phyloP scores from a whole-genome alignment of 2,113 vertebrate genomes.

The Felis chaus region DNA sequence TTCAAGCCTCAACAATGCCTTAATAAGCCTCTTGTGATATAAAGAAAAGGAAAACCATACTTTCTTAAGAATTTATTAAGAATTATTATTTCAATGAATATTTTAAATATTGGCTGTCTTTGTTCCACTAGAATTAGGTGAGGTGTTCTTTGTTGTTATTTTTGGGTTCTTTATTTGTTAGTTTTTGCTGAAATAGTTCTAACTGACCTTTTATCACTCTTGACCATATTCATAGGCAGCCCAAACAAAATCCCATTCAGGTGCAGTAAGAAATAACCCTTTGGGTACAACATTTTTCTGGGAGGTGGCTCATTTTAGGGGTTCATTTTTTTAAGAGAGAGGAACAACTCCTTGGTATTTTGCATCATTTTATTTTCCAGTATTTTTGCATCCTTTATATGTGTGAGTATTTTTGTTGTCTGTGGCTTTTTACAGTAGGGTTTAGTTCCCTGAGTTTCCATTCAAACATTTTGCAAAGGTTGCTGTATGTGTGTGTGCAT shows the following conservation, averaged over 20 bases:
- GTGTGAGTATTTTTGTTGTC: not conserved
- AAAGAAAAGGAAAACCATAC: not conserved
- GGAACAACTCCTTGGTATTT: not conserved
- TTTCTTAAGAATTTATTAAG: not conserved
- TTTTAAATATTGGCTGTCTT: not conserved
- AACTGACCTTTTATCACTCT: not conserved
- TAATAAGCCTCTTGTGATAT: not conserved
- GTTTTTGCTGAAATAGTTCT: not conserved
- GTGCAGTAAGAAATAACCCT: not conserved
- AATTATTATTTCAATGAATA: not conserved
- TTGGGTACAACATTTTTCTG: not conserved
- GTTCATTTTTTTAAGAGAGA: not conserved
- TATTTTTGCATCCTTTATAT: not conserved
- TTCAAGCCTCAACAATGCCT: not conserved
- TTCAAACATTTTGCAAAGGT: not conserved
- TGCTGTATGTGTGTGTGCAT: rapidly evolving
- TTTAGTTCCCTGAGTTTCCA: not conserved
- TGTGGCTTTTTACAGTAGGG: not conserved
- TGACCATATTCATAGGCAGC: not conserved
- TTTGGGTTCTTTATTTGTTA: not conserved
- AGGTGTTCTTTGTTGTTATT: not conserved
- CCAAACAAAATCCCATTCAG: not conserved
- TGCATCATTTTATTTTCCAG: not conserved
- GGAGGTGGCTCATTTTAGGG: not conserved
- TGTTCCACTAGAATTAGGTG: not conserved